These are phyloP conservation scores for Poicephalus gulielmi DNA, from an alignment of 2,113 vertebrate genomes.

Conservation along the genomic window DNA sequence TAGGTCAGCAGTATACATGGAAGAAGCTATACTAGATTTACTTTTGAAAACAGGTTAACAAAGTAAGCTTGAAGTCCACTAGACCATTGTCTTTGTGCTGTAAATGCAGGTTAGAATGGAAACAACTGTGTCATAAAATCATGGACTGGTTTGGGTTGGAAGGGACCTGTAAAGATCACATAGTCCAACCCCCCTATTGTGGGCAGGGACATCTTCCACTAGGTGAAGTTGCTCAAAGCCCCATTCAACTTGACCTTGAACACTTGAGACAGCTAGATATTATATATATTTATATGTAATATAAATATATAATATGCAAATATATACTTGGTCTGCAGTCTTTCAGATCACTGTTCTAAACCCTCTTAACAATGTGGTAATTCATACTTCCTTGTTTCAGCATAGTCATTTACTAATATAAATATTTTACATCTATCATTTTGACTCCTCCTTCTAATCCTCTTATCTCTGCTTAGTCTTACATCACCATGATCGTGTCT, in stretches of 20 bases:
- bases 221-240: neutral
- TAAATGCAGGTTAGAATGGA: neutral
- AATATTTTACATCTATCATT: neutral
- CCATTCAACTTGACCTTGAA: neutral
- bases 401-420: neutral
- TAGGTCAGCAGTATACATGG: neutral
- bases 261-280: neutral
- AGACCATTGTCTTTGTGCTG: neutral
- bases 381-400: neutral
- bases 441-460: neutral
- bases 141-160: neutral
- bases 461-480: neutral
- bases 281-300: neutral
- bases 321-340: neutral
- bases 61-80: neutral
- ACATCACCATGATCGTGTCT: neutral
- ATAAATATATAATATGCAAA: neutral
- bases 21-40: constrained; percentile 35
- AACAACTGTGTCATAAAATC: neutral
- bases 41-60: constrained; percentile 39
- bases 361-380: neutral
- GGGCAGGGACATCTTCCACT: neutral
- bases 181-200: neutral
- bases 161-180: neutral
- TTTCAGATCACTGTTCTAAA: neutral